Conservation (phyloP, 2,113 vertebrate genomes). For the Pachypanchax playfairii region DNA sequence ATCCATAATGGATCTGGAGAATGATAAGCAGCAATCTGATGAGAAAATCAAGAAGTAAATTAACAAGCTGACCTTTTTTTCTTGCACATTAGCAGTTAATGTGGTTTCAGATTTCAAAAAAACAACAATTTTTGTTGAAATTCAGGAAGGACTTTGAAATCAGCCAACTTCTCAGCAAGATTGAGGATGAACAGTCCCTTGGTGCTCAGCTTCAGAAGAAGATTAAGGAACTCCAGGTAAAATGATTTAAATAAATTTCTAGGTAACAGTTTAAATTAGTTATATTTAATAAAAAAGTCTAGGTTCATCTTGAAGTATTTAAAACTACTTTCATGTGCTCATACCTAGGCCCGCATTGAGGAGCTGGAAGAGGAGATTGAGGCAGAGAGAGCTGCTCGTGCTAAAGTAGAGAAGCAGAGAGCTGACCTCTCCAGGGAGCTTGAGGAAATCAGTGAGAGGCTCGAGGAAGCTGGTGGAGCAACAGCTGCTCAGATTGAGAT, state of each 20-base stretch:
- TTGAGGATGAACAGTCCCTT: slow-evolving; percentile 81
- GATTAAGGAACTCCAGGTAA: slow-evolving; percentile 87
- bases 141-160: slow-evolving; percentile 87
- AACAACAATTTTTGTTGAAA: neutral
- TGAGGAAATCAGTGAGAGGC: slow-evolving; percentile 80
- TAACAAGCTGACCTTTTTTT: neutral
- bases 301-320: no score
- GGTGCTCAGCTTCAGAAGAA: slow-evolving; percentile 85
- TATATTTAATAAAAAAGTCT: no score
- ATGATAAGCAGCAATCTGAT: slow-evolving; percentile 74
- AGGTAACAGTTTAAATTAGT: no score
- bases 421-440: slow-evolving; percentile 74
- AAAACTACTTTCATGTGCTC: neutral
- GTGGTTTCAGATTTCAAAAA: neutral
- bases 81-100: neutral
- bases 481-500: slow-evolving; percentile 68
- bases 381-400: slow-evolving; percentile 63
- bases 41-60: slow-evolving; percentile 65
- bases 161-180: slow-evolving; percentile 79
- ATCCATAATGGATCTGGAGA: slow-evolving; percentile 77
- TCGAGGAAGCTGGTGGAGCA: slow-evolving; percentile 80
- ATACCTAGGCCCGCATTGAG: slow-evolving; percentile 31
- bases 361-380: slow-evolving; percentile 79
- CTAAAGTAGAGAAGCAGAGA: slow-evolving; percentile 75
- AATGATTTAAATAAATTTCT: neutral